Base-by-base conservation (phyloP, 2,797 vertebrate genomes). In the Pseudochaenichthys georgianus region DNA sequence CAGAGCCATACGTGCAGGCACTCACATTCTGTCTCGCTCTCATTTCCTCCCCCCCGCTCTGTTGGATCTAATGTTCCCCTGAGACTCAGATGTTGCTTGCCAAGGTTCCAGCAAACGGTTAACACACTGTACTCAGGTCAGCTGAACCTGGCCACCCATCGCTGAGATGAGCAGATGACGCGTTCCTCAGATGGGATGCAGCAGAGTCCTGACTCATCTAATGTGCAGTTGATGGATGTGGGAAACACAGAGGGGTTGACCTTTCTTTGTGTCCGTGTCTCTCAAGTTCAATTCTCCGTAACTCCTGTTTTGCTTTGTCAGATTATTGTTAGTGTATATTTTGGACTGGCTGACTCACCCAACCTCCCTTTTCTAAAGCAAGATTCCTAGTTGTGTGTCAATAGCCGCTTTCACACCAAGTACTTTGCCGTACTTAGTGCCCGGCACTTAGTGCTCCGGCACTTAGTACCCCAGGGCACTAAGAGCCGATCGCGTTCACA, bases 141-240 rank as follows among this genome's bases (percentile, higher is more conserved):
- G 46, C 60, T 13, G 53, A 45, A 76, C 53, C 64, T 52, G 64
- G 52, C 41, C 23, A 13, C 67, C 34, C 38, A 9, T 48, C 50
- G 53, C 64, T 10, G 61, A 28, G 74, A 66, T 13, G 53, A 62
- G 31, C 54, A 4, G 9, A 67, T 77, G 75, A 79, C 43, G 60
- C 70, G 73, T 47, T 65, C 54, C 43, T 54, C 52, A 28, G 38
- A 68, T 48, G 62, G 31, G 54, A 28, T 28, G 1, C 28, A 64
- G 43, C 34, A 23, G 61, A 73, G 63, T 50, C 64, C 10, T 45
- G 84, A 83, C 71, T 91, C 83, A 86, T 78, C 76, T 78, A 75
- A 80, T 85, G 76, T 47, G 68, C 71, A 58, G 55, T 7, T 67
- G 70, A 80, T 65, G 5, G 81, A 85, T 72, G 77, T 78, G 79